Base-by-base conservation (phyloP, 2,113 vertebrate species). In the Dipodomys ordii region DNA sequence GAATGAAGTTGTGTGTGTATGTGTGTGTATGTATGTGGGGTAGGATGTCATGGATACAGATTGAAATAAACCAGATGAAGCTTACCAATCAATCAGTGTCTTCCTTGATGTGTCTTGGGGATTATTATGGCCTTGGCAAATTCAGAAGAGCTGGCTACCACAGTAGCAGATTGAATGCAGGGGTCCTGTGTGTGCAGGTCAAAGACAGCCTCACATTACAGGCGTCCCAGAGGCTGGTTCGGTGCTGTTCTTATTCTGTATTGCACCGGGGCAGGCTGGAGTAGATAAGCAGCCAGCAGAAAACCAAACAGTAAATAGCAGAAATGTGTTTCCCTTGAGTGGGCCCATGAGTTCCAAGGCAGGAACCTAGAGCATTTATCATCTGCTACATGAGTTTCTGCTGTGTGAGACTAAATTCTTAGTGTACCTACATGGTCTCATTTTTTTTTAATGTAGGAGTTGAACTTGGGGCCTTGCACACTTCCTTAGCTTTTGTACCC, bases 11-110 rank as follows among this genome's bases (percentile, higher is more conserved):
- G 5, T 88, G 57, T 76, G 80, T 81, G 80, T 49, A 53, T 19
- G 7, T 13, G 57, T 71, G 79, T 28, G 28, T 25, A 57, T 64
- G 62, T 64, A 22, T 64, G 62, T 25, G 57, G 46, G 44, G 4
- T 65, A 4, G 12, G 39, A 7, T 71, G 0, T 71, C 65, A 77
- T 62, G 71, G 85, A 71, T 89, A 57, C 79, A 67, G 65, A 72
- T 27, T 92, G 69, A 91, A 97, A 97, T 97, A 97, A 97, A 97
- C 49, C 81, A 88, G 84, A 95, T 32, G 53, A 68, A 88, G 93
- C 35, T 80, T 46, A 85, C 16, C 39, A 1, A 0, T 16, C 53
- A 57, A 13, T 16, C 53, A 57, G 15, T 32, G 72, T 84, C 68
- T 77, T 62, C 53, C 62, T 1, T 85, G 20, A 53, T 96, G 39